phyloP scores from a whole-genome alignment of 1,140 invertebrate genomes.

The Brachionus rubens region DNA sequence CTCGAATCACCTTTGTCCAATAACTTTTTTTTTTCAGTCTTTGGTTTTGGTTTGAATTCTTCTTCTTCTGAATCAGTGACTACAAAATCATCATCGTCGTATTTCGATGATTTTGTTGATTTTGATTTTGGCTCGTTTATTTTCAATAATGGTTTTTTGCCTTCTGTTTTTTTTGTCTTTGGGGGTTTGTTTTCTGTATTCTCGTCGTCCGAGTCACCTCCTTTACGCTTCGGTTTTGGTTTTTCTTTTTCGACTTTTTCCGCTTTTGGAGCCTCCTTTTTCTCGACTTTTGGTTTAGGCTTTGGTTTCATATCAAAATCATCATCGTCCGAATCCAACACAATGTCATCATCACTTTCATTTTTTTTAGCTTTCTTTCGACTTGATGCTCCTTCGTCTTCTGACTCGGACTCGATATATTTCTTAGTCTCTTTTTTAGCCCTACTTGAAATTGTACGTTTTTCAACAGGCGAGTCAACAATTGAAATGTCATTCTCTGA shows the following conservation, averaged over 20 bases:
- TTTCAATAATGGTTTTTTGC: not conserved
- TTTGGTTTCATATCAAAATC: not conserved
- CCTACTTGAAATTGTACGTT: not conserved
- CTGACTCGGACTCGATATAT: not conserved
- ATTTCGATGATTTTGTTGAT: not conserved
- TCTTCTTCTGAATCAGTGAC: not conserved
- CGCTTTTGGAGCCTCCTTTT: conserved; percentile 2
- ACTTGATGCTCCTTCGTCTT: not conserved
- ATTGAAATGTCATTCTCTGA: not conserved
- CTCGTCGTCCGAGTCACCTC: conserved; percentile 11
- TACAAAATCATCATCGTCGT: conserved; percentile 11
- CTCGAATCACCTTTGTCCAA: not conserved
- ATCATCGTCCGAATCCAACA: not conserved
- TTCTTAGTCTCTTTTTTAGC: not conserved
- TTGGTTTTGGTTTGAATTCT: conserved; percentile 8
- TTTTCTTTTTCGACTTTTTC: not conserved
- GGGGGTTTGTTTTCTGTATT: conserved; percentile 32
- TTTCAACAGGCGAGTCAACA: conserved; percentile 4
- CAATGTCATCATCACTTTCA: conserved; percentile 15
- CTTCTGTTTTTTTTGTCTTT: not conserved
- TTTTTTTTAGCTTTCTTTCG: not conserved
- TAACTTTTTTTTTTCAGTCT: conserved; percentile 23
- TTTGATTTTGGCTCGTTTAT: not conserved
- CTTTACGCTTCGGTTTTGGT: conserved; percentile 1
- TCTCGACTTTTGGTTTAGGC: not conserved